Base-by-base conservation (phyloP, 2,797 vertebrate species). In the Sebastes hubbsi region DNA sequence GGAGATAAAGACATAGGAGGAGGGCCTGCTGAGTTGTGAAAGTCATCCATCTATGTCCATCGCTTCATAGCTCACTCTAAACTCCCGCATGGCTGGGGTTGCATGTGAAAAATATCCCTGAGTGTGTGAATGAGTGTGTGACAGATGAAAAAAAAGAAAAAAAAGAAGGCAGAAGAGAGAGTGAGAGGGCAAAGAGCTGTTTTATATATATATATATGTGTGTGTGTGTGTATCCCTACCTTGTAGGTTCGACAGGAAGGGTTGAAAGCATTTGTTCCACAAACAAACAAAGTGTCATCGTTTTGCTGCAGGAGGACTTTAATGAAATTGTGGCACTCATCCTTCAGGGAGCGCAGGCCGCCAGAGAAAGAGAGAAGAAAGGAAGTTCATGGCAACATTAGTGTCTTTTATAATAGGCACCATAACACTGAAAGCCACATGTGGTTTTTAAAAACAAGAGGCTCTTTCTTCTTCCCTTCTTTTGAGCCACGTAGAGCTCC, bases 241-340 rank as follows among this genome's bases (percentile, higher is more conserved):
- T 97, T 98, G 92, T 98, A 99, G 75, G 97, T 98, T 89, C 97
- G 96, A 93, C 98, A 99, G 79, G 97, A 96, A 14, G 98, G 98
- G 93, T 99, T 99, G 94, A 99, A 99, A 73, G 98, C 98, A 75
- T 99, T 99, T 82, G 98, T 99, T 89, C 98, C 98, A 62, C 98
- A 99, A 89, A 99, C 97, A 94, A 99, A 99, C 92, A 99, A 90
- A 16, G 96, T 97, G 84, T 99, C 97, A 4, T 98, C 96, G 16
- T 95, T 98, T 92, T 98, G 97, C 96, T 97, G 98, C 83, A 99
- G 95, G 69, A 99, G 96, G 89, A 99, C 97, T 94, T 99, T 99
- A 95, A 99, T 99, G 93, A 99, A 99, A 91, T 99, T 99, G 95
- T 99, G 98, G 94, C 98, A 99, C 90, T 99, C 98, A 80, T 99